Evolutionary conservation across 2,113 vertebrate genomes (phyloP).

Genomic region (Bos taurus): ARS-UCD2.0 NC_037333.1:86368501-86369000

Average conservation of each 20-base stretch:
- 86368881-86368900: not conserved
- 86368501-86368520: not conserved
- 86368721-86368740: not conserved
- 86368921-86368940: constrained; percentile 35
- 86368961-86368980: not conserved
- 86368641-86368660: not conserved
- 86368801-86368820: not conserved
- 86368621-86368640: not conserved
- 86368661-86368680: not conserved
- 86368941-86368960: not conserved
- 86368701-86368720: not conserved
- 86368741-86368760: not conserved
- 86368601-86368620: not conserved
- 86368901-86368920: constrained; percentile 21
- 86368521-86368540: not conserved
- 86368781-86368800: not conserved
- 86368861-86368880: not conserved
- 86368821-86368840: not conserved
- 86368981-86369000: not conserved
- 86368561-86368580: not conserved
- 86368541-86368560: not conserved
- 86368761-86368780: not conserved
- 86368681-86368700: not conserved
- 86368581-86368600: not conserved
- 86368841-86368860: not conserved